Percentiles rank a stretch among this genome's conserved stretches.
Evolutionary conservation across 2,888 invertebrate genomes (phyloP).

Genomic region (Andrena bicolor): DNA sequence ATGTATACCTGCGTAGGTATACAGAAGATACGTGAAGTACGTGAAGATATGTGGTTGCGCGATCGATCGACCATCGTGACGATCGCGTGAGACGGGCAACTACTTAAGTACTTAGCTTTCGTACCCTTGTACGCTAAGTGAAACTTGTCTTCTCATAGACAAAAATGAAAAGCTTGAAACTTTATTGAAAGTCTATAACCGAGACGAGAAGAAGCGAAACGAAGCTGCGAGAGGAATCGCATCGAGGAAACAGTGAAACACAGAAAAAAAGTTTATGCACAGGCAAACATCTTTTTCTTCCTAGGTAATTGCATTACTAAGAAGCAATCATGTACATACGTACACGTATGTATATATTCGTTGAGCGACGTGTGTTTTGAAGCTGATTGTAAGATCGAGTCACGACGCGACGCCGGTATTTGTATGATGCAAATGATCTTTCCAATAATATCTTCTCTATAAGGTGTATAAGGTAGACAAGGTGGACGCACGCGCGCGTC

Average conservation of each 20-base stretch:
- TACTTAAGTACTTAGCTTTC: no score
- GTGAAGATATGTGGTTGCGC: conserved; percentile 13
- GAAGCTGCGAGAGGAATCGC: neutral
- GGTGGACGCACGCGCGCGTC: no score
- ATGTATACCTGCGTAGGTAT: no score
- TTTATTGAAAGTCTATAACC: no score
- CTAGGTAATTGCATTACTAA: neutral
- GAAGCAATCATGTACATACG: neutral
- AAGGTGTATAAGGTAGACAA: no score
- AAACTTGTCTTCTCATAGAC: no score
- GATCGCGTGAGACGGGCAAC: no score
- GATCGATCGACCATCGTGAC: conserved; percentile 32
- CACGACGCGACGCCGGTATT: neutral
- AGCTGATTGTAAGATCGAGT: neutral
- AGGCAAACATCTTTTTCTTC: conserved; percentile 8
- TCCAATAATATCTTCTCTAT: no score
- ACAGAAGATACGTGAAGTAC: conserved; percentile 29
- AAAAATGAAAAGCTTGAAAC: no score
- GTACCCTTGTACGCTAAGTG: no score
- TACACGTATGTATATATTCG: neutral
- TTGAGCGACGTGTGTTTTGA: neutral
- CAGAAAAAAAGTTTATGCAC: neutral
- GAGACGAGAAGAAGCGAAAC: neutral
- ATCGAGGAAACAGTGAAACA: neutral
- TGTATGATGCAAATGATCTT: neutral